Conservation (phyloP, 2,888 invertebrate genomes). For the Tiliacea citrago region DNA sequence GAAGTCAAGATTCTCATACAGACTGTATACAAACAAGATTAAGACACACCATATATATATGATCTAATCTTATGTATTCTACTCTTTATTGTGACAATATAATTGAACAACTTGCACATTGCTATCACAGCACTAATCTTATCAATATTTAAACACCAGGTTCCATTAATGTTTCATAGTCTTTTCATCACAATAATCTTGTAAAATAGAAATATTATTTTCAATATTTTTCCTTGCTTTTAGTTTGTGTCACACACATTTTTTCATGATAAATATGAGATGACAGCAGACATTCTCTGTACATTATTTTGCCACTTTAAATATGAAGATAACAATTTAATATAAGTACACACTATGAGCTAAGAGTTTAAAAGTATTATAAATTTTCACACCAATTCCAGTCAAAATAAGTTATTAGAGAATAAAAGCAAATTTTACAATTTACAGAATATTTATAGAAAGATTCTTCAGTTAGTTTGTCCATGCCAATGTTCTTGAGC, state of each 20-base stretch:
- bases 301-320: conserved; percentile 44
- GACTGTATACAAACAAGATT: conserved; percentile 20
- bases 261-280: conserved; percentile 28
- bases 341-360: conserved; percentile 77
- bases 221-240: conserved; percentile 33
- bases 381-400: conserved; percentile 60
- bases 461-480: conserved; percentile 74
- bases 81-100: conserved; percentile 65
- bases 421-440: conserved; percentile 45
- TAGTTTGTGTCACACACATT: conserved; percentile 57
- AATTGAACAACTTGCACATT: conserved; percentile 58
- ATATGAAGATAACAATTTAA: conserved; percentile 55
- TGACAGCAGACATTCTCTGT: conserved; percentile 23
- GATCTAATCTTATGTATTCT: conserved; percentile 33
- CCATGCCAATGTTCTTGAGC: conserved; percentile 86
- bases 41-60: conserved; percentile 5
- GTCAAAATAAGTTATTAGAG: conserved; percentile 60
- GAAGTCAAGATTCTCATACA: conserved; percentile 28
- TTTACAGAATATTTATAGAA: conserved; percentile 37
- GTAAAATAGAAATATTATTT: conserved; percentile 36
- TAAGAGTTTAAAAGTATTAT: conserved; percentile 58
- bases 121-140: conserved; percentile 67
- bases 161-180: conserved; percentile 39
- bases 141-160: conserved; percentile 52
- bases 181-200: conserved; percentile 56